Evolutionary conservation across 2,888 invertebrate species (phyloP).

Genomic region (Polymixis lichenea): DNA sequence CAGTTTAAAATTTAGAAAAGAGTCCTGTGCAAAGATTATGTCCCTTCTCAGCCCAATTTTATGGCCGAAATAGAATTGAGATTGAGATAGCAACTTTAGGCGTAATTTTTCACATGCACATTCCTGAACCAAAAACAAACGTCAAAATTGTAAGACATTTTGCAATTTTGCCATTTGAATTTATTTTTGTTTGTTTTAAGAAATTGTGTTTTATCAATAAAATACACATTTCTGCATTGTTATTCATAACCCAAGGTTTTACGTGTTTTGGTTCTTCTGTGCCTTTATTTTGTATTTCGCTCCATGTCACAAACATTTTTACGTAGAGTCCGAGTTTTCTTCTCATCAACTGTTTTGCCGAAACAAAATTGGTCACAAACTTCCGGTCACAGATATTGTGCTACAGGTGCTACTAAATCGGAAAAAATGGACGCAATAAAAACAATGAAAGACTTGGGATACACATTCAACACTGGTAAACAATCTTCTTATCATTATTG

Average conservation of each 20-base stretch:
- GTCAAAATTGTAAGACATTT: slow-evolving; percentile 29
- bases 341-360: slow-evolving; percentile 39
- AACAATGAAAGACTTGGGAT: slow-evolving; percentile 89
- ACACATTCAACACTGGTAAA: slow-evolving; percentile 90
- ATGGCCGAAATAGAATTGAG: not conserved
- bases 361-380: slow-evolving; percentile 61
- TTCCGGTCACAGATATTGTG: slow-evolving; percentile 47
- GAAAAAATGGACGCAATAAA: slow-evolving; percentile 78
- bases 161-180: slow-evolving; percentile 21
- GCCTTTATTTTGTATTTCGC: slow-evolving; percentile 9
- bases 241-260: not conserved
- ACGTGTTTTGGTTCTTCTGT: not conserved
- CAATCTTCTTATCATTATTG: not conserved
- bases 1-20: not conserved
- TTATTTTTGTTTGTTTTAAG: slow-evolving; percentile 51
- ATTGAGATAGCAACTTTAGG: not conserved
- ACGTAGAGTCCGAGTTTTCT: slow-evolving; percentile 40
- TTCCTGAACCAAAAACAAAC: slow-evolving; percentile 46
- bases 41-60: not conserved
- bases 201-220: slow-evolving; percentile 39
- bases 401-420: slow-evolving; percentile 38
- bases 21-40: not conserved
- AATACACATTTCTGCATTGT: slow-evolving; percentile 11
- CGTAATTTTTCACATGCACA: not conserved
- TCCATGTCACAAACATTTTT: slow-evolving; percentile 59